Percentiles rank a stretch among this genome's conserved stretches.
These are phyloP conservation scores for Hirtodrosophila confusa DNA, from an alignment of 2,888 invertebrate species.

Conservation along the genomic window DNA sequence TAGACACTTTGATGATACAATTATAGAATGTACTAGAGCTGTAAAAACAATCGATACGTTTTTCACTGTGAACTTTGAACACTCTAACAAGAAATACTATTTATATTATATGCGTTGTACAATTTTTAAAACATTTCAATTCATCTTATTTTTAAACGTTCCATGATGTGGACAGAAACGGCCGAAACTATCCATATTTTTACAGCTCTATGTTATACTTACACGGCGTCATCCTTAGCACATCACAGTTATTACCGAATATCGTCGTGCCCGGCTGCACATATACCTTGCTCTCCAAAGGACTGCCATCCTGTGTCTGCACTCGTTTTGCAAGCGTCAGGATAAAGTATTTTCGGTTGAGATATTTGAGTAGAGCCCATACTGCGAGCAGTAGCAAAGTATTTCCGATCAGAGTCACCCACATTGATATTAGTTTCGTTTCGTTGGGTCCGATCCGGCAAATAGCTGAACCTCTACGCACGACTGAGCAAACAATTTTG, in stretches of 20 bases:
- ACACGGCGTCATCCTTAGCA: constrained; percentile 72
- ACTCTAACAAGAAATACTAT: no score
- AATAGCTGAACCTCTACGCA: no score
- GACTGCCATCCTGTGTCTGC: constrained; percentile 72
- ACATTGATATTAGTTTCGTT: constrained; percentile 26
- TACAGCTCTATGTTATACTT: no score
- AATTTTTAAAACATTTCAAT: no score
- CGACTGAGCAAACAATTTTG: no score
- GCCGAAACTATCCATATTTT: no score
- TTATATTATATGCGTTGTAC: no score
- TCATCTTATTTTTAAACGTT: no score
- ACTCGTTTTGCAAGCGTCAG: constrained; percentile 66
- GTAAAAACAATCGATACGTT: no score
- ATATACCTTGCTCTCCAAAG: constrained; percentile 61
- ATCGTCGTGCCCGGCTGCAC: constrained; percentile 69
- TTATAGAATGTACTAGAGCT: no score
- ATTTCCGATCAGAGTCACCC: constrained; percentile 23
- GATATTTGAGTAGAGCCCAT: constrained; percentile 21
- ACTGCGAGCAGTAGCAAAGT: constrained; percentile 14
- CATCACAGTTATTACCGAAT: constrained; percentile 81
- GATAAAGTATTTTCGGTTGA: constrained; percentile 73
- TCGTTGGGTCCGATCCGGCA: not conserved
- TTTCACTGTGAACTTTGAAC: no score
- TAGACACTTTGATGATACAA: not conserved
- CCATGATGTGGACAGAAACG: no score